phyloP scores from a whole-genome alignment of 2,113 vertebrate genomes.

The Xiphorhynchus elegans region DNA sequence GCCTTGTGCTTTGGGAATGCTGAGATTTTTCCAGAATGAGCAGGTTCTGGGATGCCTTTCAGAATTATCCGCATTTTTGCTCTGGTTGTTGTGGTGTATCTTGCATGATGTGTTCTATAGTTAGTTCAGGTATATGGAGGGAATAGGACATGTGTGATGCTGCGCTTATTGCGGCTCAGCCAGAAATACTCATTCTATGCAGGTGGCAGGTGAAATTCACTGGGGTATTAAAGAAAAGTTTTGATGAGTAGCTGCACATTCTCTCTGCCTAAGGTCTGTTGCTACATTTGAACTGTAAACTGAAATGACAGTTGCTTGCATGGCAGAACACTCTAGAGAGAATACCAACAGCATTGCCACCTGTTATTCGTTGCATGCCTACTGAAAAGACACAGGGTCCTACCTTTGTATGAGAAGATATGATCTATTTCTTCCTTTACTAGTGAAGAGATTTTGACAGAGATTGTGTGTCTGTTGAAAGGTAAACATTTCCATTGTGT shows the following conservation, averaged over 20 bases:
- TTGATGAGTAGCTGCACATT: slow-evolving; percentile 10
- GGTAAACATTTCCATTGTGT: not conserved
- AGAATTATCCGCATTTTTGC: not conserved
- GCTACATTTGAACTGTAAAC: slow-evolving; percentile 30
- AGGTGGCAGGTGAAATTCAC: not conserved
- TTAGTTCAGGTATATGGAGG: not conserved
- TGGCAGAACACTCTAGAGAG: slow-evolving; percentile 19
- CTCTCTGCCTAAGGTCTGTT: not conserved
- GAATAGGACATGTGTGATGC: not conserved
- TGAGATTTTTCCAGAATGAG: not conserved
- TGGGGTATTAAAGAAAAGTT: slow-evolving; percentile 4
- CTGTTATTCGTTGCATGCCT: not conserved
- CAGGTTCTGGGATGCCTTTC: not conserved
- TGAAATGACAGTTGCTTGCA: not conserved
- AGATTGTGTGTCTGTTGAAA: not conserved
- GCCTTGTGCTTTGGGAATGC: not conserved
- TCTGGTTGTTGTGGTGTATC: not conserved
- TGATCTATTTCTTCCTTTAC: not conserved
- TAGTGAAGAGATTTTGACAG: not conserved
- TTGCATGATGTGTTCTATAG: not conserved
- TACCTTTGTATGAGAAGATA: not conserved
- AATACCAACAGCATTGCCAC: not conserved
- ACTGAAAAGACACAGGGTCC: not conserved
- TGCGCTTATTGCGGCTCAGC: not conserved
- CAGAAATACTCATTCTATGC: not conserved